Percentiles rank a stretch among this genome's conserved stretches.
phyloP scores from a whole-genome alignment of 2,797 vertebrate genomes.

The Cossypha polioptera region DNA sequence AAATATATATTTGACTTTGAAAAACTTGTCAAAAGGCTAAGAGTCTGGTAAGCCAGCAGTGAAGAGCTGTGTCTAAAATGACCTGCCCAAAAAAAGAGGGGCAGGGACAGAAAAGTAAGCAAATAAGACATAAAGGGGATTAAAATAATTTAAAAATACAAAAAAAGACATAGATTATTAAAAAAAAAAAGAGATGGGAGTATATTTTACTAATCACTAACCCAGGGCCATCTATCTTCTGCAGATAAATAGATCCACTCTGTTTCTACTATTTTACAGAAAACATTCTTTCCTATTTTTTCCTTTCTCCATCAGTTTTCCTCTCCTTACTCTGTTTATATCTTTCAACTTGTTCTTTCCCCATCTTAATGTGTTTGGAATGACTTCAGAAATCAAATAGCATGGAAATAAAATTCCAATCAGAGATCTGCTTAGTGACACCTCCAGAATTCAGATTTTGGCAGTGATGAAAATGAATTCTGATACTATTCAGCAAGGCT shows the following conservation, averaged over 20 bases:
- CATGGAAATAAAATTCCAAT: slow-evolving; percentile 2
- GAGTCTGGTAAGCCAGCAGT: background rate
- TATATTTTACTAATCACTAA: background rate
- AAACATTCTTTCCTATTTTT: background rate
- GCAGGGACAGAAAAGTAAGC: background rate
- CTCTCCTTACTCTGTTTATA: background rate
- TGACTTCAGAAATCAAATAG: slow-evolving; percentile 14
- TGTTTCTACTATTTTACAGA: background rate
- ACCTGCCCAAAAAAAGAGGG: background rate
- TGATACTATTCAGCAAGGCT: background rate
- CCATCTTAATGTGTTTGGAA: background rate
- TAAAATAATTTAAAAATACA: background rate
- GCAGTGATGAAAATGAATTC: slow-evolving; percentile 16
- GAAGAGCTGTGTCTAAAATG: background rate
- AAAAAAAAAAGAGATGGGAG: background rate
- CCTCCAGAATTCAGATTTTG: slow-evolving; percentile 15
- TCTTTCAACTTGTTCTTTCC: background rate
- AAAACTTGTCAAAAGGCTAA: background rate
- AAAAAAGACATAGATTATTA: background rate
- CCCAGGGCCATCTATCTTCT: background rate
- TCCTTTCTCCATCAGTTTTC: background rate
- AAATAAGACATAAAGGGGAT: background rate
- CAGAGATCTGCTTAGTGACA: background rate
- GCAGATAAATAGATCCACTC: background rate
- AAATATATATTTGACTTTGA: background rate